These are phyloP conservation scores for Alitta virens DNA, from an alignment of 2,888 invertebrate species.

Conservation along the genomic window DNA sequence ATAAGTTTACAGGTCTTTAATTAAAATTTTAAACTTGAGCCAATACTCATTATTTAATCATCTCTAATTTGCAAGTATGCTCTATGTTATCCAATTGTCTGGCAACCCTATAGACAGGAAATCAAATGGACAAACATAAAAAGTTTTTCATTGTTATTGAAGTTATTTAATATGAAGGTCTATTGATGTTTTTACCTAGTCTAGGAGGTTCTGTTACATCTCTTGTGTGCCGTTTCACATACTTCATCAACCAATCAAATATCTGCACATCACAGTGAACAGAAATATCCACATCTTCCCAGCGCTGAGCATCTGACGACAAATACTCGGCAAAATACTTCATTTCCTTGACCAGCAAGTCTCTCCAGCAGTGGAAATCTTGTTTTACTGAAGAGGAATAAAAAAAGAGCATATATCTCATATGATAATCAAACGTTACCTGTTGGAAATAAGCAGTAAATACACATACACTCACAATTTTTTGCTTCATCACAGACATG, in stretches of 20 bases:
- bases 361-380: conserved; percentile 86
- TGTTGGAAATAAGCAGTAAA: too few relatives aligned
- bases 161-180: too few relatives aligned
- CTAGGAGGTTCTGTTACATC: conserved; percentile 40
- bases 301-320: conserved; percentile 58
- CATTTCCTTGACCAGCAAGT: conserved; percentile 84
- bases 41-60: too few relatives aligned
- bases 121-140: too few relatives aligned
- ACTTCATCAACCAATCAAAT: conserved; percentile 94
- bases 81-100: too few relatives aligned
- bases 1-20: too few relatives aligned
- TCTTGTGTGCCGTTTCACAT: conserved; percentile 70
- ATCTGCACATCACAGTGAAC: conserved; percentile 95
- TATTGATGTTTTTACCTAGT: conserved; percentile 34
- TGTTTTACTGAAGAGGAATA: conserved; percentile 64
- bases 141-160: too few relatives aligned
- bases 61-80: too few relatives aligned
- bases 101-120: too few relatives aligned
- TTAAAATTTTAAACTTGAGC: too few relatives aligned
- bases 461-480: conserved; percentile 59
- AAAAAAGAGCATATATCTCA: background rate
- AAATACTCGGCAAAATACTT: conserved; percentile 72
- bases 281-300: conserved; percentile 86
- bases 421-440: too few relatives aligned
- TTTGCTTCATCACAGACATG: conserved; percentile 94